These are phyloP conservation scores for Acrobasis repandana DNA, from an alignment of 2,888 invertebrate species.

Conservation along the genomic window DNA sequence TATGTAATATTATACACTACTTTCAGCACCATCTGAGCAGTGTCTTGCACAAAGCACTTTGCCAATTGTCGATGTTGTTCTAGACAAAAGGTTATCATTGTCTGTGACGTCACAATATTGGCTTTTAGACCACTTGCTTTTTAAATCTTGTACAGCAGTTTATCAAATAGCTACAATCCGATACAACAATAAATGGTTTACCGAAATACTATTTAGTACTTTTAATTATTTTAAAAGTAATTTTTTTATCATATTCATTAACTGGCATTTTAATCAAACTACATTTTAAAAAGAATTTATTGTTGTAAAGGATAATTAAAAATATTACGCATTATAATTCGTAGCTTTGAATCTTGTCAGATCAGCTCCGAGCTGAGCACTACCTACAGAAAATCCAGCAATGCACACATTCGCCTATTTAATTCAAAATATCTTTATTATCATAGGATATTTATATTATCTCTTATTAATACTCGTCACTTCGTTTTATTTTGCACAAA, in stretches of 20 bases:
- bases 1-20: neutral
- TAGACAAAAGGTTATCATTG: neutral
- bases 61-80: conserved; percentile 4
- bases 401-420: too few relatives aligned
- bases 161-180: neutral
- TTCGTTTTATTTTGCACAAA: too few relatives aligned
- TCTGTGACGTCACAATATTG: conserved; percentile 5
- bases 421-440: too few relatives aligned
- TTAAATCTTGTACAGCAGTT: neutral
- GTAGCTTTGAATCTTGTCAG: too few relatives aligned
- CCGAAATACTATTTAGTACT: too few relatives aligned
- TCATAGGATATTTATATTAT: too few relatives aligned
- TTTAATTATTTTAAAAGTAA: too few relatives aligned
- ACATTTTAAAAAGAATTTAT: neutral
- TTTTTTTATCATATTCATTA: too few relatives aligned
- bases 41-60: conserved; percentile 7
- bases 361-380: too few relatives aligned
- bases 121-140: conserved; percentile 2
- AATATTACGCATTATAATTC: neutral
- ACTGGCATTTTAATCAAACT: neutral
- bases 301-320: neutral
- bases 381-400: neutral
- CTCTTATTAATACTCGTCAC: too few relatives aligned
- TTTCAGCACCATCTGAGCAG: conserved; percentile 2
- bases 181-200: neutral